phyloP scores from a whole-genome alignment of 2,113 vertebrate species.

The Bagarius yarrelli region DNA sequence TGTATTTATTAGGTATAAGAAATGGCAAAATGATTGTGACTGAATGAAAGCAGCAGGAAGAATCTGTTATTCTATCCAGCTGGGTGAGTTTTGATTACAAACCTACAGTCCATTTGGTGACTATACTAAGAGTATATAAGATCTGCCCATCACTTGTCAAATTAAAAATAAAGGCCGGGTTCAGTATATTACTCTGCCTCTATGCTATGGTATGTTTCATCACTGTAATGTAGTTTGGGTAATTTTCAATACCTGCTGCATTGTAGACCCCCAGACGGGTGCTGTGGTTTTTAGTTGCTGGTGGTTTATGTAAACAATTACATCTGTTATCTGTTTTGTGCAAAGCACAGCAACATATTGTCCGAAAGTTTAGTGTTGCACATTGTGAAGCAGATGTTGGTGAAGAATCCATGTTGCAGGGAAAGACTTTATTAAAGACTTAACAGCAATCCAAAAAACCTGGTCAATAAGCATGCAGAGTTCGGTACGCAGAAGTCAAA shows the following conservation, averaged over 20 bases:
- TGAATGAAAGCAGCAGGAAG: background rate
- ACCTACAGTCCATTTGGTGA: conserved; percentile 1
- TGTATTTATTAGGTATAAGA: background rate
- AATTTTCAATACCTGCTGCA: conserved; percentile 10
- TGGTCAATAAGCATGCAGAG: no score
- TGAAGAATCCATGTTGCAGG: no score
- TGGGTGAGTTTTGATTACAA: background rate
- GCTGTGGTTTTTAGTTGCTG: background rate
- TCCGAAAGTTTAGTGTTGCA: conserved; percentile 7
- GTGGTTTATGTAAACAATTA: conserved; percentile 20
- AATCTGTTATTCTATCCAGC: background rate
- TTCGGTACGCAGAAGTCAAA: no score
- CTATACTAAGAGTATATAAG: background rate
- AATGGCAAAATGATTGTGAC: background rate
- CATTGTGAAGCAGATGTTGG: no score
- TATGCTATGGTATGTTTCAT: background rate
- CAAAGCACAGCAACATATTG: conserved; percentile 4
- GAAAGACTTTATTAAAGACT: no score
- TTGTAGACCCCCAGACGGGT: conserved; percentile 10
- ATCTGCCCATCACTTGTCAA: conserved; percentile 1
- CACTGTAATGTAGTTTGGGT: background rate
- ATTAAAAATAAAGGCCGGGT: conserved; percentile 1
- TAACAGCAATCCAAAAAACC: no score
- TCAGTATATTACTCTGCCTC: conserved; percentile 1
- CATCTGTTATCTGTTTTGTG: background rate